phyloP scores from a whole-genome alignment of 1,140 invertebrate species.

The Eubasilissa regina region DNA sequence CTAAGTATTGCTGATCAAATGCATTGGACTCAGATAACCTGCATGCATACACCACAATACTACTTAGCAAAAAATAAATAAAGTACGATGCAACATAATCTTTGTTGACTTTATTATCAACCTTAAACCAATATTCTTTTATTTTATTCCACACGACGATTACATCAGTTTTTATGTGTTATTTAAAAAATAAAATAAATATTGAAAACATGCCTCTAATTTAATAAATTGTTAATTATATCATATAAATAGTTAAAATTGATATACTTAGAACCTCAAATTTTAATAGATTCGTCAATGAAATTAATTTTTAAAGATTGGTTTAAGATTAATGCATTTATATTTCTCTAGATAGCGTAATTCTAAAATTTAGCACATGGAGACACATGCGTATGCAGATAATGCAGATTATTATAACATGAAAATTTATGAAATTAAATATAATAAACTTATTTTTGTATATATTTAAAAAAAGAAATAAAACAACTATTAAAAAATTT shows the following conservation, averaged over 20 bases:
- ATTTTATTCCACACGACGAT: too few species aligned
- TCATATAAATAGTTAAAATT: too few species aligned
- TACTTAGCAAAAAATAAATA: constrained; percentile 60
- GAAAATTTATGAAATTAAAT: too few species aligned
- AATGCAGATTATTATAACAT: too few species aligned
- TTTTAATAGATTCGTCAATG: too few species aligned
- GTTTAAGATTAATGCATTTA: constrained; percentile 34
- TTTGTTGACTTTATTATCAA: constrained; percentile 12
- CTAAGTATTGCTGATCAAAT: constrained; percentile 49
- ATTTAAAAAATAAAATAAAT: too few species aligned
- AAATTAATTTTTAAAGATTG: not conserved
- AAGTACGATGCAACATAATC: constrained; percentile 40
- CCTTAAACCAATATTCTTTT: constrained; percentile 3
- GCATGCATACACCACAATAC: constrained; percentile 65
- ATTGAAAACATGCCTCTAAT: too few species aligned
- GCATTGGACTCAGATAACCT: constrained; percentile 55
- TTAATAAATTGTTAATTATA: too few species aligned
- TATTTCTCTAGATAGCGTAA: constrained; percentile 32
- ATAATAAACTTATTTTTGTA: too few species aligned
- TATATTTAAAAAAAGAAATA: too few species aligned
- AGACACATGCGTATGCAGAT: constrained; percentile 32
- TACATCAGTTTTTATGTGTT: too few species aligned
- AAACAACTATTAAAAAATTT: too few species aligned
- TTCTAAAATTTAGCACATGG: constrained; percentile 38
- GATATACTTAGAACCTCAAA: not conserved